Conservation (phyloP, 2,797 vertebrate genomes). For the Anabacerthia variegaticeps region DNA sequence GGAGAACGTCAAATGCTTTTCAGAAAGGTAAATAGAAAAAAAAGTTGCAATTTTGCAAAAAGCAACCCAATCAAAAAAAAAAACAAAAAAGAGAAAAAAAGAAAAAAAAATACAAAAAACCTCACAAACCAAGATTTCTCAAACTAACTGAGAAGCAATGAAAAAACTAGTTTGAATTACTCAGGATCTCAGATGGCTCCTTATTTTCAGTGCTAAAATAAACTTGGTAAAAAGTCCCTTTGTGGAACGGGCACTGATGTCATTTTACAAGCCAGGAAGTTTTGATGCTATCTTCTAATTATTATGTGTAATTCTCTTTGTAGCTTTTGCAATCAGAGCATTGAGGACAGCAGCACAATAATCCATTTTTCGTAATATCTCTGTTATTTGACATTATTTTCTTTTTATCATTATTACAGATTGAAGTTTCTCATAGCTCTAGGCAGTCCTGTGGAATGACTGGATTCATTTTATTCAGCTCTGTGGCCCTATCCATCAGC, state of each 20-base stretch:
- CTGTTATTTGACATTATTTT: not conserved
- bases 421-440: not conserved
- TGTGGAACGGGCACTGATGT: not conserved
- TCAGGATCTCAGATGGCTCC: not conserved
- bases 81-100: not conserved
- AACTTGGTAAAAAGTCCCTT: not conserved
- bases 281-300: not conserved
- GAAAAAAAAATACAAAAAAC: not conserved
- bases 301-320: not conserved
- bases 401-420: constrained; percentile 7
- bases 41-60: not conserved
- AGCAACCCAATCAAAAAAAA: not conserved
- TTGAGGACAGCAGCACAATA: not conserved
- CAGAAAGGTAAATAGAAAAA: not conserved
- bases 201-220: not conserved
- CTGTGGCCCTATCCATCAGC: not conserved
- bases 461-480: constrained; percentile 5
- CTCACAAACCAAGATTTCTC: not conserved
- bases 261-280: not conserved
- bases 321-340: not conserved
- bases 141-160: not conserved
- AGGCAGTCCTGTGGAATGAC: not conserved
- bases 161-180: not conserved
- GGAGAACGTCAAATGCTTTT: not conserved
- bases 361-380: not conserved